phyloP scores from a whole-genome alignment of 2,888 invertebrate genomes.

The Myopa testacea region DNA sequence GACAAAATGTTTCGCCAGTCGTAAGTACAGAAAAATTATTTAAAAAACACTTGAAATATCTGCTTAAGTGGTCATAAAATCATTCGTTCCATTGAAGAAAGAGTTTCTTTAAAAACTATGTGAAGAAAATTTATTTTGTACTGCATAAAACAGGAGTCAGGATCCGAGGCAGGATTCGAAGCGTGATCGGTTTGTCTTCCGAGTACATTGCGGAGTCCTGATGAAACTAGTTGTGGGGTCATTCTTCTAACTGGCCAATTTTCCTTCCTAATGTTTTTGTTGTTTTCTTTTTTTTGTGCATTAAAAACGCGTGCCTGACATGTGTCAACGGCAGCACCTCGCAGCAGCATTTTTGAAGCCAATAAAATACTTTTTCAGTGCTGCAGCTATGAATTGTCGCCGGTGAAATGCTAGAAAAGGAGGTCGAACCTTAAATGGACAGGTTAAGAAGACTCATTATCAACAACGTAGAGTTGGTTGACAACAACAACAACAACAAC shows the following conservation, averaged over 20 bases:
- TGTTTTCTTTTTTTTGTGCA: neutral
- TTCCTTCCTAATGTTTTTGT: neutral
- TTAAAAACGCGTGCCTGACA: conserved; percentile 48
- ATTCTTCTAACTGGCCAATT: neutral
- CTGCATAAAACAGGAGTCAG: too few relatives aligned
- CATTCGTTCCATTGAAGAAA: too few relatives aligned
- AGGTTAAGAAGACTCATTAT: conserved; percentile 30
- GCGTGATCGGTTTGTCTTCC: too few relatives aligned
- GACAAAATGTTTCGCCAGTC: too few relatives aligned
- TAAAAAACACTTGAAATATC: too few relatives aligned
- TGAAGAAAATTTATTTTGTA: too few relatives aligned
- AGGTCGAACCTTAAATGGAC: conserved; percentile 31
- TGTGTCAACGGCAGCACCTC: conserved; percentile 50
- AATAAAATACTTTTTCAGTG: conserved; percentile 32
- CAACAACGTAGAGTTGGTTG: conserved; percentile 6
- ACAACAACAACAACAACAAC: conserved; percentile 4
- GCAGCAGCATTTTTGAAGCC: conserved; percentile 39
- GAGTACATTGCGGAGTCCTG: neutral
- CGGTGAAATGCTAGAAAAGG: conserved; percentile 23
- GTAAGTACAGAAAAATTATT: too few relatives aligned
- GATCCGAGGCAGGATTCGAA: too few relatives aligned
- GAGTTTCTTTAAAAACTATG: too few relatives aligned
- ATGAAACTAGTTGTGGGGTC: neutral
- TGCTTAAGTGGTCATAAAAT: too few relatives aligned
- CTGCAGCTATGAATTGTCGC: neutral